Base-by-base conservation (phyloP, 2,113 vertebrate genomes). In the Orientallactaga bullata region DNA sequence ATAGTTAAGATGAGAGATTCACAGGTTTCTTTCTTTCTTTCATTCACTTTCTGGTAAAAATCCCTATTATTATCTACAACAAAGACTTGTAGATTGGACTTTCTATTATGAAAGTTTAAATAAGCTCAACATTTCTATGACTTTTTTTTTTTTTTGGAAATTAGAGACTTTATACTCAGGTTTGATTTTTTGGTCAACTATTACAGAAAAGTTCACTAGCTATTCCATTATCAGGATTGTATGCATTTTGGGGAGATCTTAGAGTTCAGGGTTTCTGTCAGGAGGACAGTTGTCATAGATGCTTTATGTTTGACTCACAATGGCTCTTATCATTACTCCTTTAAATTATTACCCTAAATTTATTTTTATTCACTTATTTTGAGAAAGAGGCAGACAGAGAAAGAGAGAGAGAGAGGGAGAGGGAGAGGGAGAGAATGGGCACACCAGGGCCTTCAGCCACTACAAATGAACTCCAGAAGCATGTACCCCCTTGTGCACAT, bases 101-200 rank as follows among this genome's bases (percentile, higher is more conserved):
- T 92, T 65, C 71, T 18, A 51, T 89, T 61, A 39, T 2, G 63
- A 47, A 60, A 94, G 9, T 26, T 89, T 17, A 72, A 42, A 85
- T 8, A 78, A 61, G 4, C 6, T 73, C 24, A 80, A 85, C 51
- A n/a, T 90, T 35, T 7, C 4, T 71, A 23, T 86, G 10, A 76
- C 26, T 66, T 18, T n/a, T 17, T 35, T 5, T 72, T 30, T 63
- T 26, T 78, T n/a, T n/a, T n/a, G n/a, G 72, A 94, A 77, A 61
- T 90, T 85, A n/a, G 51, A 81, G 11, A 20, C 39, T 88, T 85
- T 18, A 5, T 88, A 58, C 47, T 91, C 12, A 73, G 8, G 1
- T 15, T 73, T 91, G n/a, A 88, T 80, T 4, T 28, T 18, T n/a
- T 66, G 47, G 60, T 7, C 3, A 58, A 7, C 2, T 30, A 24